phyloP scores from a whole-genome alignment of 1,140 invertebrate genomes.

The Hyposmocoma kahamanoa region DNA sequence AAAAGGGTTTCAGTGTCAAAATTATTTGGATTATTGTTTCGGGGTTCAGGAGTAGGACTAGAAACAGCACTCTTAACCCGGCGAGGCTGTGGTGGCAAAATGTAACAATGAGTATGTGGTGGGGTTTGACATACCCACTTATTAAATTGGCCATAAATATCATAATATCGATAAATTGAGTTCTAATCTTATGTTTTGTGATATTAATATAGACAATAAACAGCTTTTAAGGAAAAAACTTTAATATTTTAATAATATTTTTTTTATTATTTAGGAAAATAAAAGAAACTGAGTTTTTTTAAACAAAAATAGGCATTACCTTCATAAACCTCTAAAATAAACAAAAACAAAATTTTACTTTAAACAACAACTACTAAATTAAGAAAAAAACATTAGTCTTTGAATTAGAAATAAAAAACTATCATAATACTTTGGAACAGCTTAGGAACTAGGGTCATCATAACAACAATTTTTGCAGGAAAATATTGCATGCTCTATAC shows the following conservation, averaged over 20 bases:
- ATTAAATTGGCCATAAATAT: not conserved
- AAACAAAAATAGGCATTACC: not conserved
- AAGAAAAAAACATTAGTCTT: not conserved
- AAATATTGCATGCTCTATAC: not conserved
- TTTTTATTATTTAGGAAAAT: not conserved
- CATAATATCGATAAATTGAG: no score
- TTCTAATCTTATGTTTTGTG: no score
- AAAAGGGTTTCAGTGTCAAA: no score
- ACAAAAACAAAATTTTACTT: not conserved
- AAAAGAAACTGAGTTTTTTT: not conserved
- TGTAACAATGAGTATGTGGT: not conserved
- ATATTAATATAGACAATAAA: no score
- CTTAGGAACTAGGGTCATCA: no score
- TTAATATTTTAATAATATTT: not conserved
- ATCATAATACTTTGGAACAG: not conserved
- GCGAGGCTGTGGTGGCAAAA: not conserved
- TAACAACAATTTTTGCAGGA: not conserved
- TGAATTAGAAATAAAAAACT: not conserved
- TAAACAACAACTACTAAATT: not conserved
- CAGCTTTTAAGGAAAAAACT: no score
- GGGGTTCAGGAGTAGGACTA: no score
- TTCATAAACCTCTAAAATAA: not conserved
- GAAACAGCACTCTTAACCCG: no score
- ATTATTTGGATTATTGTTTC: no score
- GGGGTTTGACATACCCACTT: not conserved